Evolutionary conservation across 2,113 vertebrate genomes (phyloP), one percentile per base, ranked within the genome.

Genomic region (Podarcis raffonei): DNA sequence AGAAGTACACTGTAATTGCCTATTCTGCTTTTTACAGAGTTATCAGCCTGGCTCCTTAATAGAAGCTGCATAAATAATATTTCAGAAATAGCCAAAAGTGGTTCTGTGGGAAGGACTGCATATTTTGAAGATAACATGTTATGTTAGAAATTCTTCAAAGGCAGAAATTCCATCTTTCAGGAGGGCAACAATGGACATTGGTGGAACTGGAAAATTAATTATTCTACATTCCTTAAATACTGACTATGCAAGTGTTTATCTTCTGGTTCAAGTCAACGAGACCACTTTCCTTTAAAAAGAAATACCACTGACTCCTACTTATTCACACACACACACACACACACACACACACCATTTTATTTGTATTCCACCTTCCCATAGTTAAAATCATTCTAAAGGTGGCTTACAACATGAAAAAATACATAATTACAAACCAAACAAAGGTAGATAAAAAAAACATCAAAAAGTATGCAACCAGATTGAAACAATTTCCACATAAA

Each of bases 21-120:
- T 92, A 65, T 87, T 90, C 25, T 9, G 35, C 83, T 66, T 94
- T 81, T 93, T 81, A 82, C 76, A 82, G 92, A 91, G 39, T 71
- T 89, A 89, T 91, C 91, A 91, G 39, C 35, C 35, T 83, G 83
- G 84, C 42, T 89, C 12, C 76, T 92, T 88, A 84, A 88, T 66
- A 89, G 91, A 74, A 93, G 78, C 48, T 74, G 5, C n/a, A 87
- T 90, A 91, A 89, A 81, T 76, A 83, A 13, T 81, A 42, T 42
- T 81, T 62, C 22, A 74, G 86, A 18, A 91, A 71, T 66, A 72
- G 85, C 16, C 27, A 89, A 90, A 91, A 1, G 2, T 32, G 1
- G 12, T 77, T 32, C n/a, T 37, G 32, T 75, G 6, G 3, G 37
- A 13, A 66, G 84, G 75, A 20, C 18, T 15, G 89, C 32, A 22